phyloP scores from a whole-genome alignment of 2,113 vertebrate species.

The Tyto alba region DNA sequence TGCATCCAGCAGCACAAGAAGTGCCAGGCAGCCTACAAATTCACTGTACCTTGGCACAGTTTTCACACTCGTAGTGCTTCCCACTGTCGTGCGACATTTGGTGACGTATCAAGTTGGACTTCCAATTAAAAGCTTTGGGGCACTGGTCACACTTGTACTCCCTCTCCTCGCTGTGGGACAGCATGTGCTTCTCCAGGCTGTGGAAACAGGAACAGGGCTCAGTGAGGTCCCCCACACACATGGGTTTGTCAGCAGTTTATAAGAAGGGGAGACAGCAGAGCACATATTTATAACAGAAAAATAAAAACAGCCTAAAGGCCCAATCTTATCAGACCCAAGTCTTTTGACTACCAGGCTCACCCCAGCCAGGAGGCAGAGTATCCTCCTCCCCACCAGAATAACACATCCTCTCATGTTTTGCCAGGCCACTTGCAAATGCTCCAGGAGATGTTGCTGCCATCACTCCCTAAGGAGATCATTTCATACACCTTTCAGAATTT shows the following conservation, averaged over 20 bases:
- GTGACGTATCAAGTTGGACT: slow-evolving; percentile 85
- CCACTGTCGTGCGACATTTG: slow-evolving; percentile 85
- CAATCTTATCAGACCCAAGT: background rate
- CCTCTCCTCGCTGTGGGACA: slow-evolving; percentile 91
- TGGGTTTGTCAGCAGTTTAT: background rate
- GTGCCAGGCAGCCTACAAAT: slow-evolving; percentile 69
- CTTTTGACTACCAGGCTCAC: background rate
- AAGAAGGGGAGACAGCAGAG: background rate
- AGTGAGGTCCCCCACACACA: background rate
- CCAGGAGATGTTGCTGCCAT: slow-evolving; percentile 23
- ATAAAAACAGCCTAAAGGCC: background rate
- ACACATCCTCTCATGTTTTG: background rate
- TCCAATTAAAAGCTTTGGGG: slow-evolving; percentile 87
- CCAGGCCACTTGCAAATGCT: background rate
- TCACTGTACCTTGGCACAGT: slow-evolving; percentile 89
- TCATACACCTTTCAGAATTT: background rate
- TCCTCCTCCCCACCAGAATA: background rate
- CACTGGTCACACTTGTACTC: slow-evolving; percentile 95
- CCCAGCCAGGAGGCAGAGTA: background rate
- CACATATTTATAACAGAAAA: background rate
- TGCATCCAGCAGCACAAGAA: background rate
- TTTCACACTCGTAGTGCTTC: slow-evolving; percentile 86
- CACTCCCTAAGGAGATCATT: background rate
- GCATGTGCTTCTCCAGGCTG: slow-evolving; percentile 93
- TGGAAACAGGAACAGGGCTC: slow-evolving; percentile 53